Evolutionary conservation across 2,113 vertebrate species (phyloP).

Genomic region (Gavia stellata): DNA sequence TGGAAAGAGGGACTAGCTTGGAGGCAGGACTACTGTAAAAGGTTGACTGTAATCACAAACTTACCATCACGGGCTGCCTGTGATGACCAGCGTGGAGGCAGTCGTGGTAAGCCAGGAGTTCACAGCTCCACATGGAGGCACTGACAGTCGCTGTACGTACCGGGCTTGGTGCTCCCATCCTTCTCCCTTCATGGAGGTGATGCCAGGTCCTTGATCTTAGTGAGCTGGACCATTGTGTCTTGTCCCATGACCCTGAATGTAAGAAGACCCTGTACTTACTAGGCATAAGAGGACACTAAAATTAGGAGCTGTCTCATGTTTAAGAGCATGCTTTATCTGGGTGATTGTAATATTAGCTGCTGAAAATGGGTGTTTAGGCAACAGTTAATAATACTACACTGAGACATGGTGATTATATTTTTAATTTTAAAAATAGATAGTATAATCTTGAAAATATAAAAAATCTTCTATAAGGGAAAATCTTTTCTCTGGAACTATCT

Average conservation of each 20-base stretch:
- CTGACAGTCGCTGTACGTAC: accelerated
- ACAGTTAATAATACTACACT: neutral
- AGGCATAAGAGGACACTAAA: neutral
- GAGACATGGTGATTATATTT: neutral
- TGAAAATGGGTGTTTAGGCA: neutral
- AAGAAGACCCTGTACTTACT: neutral
- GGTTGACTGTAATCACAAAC: neutral
- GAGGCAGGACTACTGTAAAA: neutral
- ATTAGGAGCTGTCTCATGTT: neutral
- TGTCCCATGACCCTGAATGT: neutral
- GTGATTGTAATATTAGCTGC: neutral
- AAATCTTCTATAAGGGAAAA: neutral
- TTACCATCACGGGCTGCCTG: neutral
- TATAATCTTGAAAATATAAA: neutral
- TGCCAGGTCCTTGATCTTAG: neutral
- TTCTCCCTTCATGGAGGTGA: neutral
- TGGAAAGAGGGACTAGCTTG: neutral
- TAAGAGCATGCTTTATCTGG: neutral
- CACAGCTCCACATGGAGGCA: neutral
- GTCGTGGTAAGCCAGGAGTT: accelerated
- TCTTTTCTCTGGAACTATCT: neutral
- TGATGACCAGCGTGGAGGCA: neutral
- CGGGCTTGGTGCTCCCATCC: neutral
- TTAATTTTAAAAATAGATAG: neutral
- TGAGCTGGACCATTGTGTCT: neutral